Evolutionary conservation across 2,113 vertebrate genomes (phyloP).

Genomic region (Dipodomys spectabilis): DNA sequence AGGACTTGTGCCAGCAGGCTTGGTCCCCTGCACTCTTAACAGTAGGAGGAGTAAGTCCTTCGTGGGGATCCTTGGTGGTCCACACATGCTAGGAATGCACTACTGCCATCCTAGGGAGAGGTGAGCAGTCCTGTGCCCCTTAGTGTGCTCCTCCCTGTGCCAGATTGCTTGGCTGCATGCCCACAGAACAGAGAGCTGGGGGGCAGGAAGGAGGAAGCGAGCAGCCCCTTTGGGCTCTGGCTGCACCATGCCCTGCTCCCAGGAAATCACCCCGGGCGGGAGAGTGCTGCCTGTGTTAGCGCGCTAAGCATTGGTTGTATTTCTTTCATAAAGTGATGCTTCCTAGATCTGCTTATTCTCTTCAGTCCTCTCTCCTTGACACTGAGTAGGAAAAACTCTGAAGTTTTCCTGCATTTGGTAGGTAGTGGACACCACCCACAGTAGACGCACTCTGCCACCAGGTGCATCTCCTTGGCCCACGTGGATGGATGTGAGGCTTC

Average conservation of each 20-base stretch:
- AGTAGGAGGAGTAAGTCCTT: background rate
- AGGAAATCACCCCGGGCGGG: fast-evolving
- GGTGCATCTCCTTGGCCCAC: fast-evolving
- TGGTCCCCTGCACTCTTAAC: background rate
- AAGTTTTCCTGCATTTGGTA: background rate
- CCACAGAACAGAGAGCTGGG: background rate
- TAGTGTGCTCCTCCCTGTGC: background rate
- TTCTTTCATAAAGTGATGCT: background rate
- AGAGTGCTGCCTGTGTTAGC: background rate
- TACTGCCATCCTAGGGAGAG: background rate
- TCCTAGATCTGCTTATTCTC: background rate
- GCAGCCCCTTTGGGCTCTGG: too few relatives aligned
- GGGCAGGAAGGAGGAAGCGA: background rate
- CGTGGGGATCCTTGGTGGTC: background rate
- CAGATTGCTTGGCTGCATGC: background rate
- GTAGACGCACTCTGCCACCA: too few relatives aligned
- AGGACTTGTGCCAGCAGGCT: background rate
- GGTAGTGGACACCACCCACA: background rate
- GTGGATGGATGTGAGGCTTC: fast-evolving
- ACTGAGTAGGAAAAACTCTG: background rate
- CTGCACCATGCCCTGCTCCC: background rate
- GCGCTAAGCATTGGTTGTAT: background rate
- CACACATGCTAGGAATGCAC: background rate
- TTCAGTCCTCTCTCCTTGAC: background rate
- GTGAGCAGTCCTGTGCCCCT: background rate